Evolutionary conservation across 2,888 invertebrate genomes (phyloP).

Genomic region (Trachelus stipa): DNA sequence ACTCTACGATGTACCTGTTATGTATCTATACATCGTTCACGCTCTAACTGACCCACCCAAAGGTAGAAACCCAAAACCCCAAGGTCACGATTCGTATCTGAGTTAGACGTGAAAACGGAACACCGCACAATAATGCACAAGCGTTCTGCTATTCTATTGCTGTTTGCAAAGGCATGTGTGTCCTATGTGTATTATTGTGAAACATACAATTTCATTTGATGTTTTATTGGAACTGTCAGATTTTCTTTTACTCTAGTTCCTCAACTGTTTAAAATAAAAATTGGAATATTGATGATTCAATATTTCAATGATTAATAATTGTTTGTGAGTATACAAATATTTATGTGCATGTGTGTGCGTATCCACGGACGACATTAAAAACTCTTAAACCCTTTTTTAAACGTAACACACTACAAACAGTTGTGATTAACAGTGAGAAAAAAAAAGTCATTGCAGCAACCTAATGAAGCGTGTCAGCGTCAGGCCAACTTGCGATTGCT

Average conservation of each 20-base stretch:
- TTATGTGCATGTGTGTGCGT: conserved; percentile 5
- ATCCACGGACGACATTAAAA: background rate
- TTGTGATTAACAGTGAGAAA: conserved; percentile 18
- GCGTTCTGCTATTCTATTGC: conserved; percentile 21
- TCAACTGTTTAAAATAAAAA: no score
- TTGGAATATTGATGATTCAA: background rate
- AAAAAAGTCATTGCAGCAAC: conserved; percentile 50
- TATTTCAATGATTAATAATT: background rate
- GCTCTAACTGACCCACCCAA: background rate
- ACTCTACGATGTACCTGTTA: background rate
- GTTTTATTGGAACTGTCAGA: conserved; percentile 7
- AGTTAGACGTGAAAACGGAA: conserved; percentile 19
- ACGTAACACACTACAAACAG: conserved; percentile 40
- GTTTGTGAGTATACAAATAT: background rate
- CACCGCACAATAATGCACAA: conserved; percentile 31
- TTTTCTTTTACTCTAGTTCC: background rate
- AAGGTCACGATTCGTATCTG: background rate
- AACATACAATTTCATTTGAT: conserved; percentile 16
- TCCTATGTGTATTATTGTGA: conserved; percentile 21
- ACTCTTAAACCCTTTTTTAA: conserved; percentile 12
- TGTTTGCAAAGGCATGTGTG: conserved; percentile 17
- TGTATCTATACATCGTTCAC: background rate
- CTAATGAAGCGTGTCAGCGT: conserved; percentile 56
- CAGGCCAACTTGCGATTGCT: conserved; percentile 27
- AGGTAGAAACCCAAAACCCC: background rate